Evolutionary conservation across 2,113 vertebrate species (phyloP).

Genomic region (Neogale vison): DNA sequence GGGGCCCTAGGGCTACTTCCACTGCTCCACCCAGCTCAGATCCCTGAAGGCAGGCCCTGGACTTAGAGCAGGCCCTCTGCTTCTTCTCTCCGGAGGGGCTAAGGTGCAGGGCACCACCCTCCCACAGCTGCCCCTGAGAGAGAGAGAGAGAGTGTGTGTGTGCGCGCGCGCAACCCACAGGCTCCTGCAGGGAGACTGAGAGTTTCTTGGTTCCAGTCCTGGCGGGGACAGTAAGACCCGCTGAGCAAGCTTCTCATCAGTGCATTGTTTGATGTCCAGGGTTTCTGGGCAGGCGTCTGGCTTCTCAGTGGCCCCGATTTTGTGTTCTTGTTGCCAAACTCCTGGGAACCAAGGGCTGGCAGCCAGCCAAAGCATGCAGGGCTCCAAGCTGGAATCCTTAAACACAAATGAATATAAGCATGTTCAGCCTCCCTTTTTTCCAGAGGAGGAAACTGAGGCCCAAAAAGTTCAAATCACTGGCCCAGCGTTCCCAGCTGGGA

Average conservation of each 20-base stretch:
- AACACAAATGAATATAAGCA: background rate
- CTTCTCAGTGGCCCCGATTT: background rate
- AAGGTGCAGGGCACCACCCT: background rate
- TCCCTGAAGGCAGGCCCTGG: background rate
- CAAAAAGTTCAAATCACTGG: background rate
- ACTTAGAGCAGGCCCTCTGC: background rate
- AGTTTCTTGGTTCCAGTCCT: background rate
- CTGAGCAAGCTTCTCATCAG: background rate
- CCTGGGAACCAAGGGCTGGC: background rate
- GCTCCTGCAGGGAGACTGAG: background rate
- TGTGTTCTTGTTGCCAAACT: background rate
- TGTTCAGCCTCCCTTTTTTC: background rate
- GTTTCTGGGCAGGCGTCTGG: background rate
- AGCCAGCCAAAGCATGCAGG: background rate
- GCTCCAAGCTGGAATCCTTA: background rate
- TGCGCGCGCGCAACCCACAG: background rate
- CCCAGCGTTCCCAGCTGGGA: background rate
- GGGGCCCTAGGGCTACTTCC: background rate
- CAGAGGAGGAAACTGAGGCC: background rate
- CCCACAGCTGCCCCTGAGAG: background rate
- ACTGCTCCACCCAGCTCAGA: background rate
- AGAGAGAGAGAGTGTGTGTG: too few relatives aligned
- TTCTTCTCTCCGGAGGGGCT: background rate
- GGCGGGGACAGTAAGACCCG: background rate
- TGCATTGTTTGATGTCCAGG: background rate